Percentiles rank a stretch among this genome's conserved stretches.
These are phyloP conservation scores for Gopherus flavomarginatus DNA, from an alignment of 2,113 vertebrate species.

Conservation along the genomic window DNA sequence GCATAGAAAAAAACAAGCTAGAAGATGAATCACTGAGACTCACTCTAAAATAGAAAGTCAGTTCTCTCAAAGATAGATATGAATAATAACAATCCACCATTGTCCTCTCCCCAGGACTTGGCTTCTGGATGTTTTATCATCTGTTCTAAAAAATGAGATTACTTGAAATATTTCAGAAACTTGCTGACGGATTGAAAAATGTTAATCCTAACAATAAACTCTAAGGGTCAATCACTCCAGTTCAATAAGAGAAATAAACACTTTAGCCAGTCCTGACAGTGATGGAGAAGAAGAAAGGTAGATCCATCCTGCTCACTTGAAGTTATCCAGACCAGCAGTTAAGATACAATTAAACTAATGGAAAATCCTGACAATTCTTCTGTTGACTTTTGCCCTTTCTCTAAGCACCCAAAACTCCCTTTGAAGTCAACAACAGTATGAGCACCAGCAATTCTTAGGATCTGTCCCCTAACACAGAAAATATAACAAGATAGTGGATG, in stretches of 20 bases:
- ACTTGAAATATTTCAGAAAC: slow-evolving; percentile 14
- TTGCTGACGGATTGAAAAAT: background rate
- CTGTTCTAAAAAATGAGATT: slow-evolving; percentile 18
- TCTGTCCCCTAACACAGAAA: background rate
- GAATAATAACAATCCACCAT: background rate
- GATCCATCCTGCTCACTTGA: background rate
- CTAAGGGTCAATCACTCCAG: background rate
- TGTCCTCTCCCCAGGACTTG: background rate
- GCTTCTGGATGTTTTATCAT: background rate
- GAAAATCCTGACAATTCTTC: background rate
- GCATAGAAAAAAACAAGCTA: background rate
- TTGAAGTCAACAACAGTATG: rapidly evolving
- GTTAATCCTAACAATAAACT: background rate
- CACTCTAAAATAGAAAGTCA: background rate
- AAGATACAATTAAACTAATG: background rate
- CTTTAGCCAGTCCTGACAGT: background rate
- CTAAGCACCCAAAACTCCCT: background rate
- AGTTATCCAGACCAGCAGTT: background rate
- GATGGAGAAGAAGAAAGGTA: background rate
- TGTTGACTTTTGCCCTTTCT: background rate
- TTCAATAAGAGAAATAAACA: background rate
- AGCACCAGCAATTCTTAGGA: background rate
- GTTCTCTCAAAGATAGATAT: background rate
- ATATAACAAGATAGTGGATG: background rate
- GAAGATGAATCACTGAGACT: slow-evolving; percentile 26